A percentile compares a stretch with the other conserved stretches of the same genome.
phyloP scores from a whole-genome alignment of 1,140 invertebrate species.

The Agrilus planipennis region DNA sequence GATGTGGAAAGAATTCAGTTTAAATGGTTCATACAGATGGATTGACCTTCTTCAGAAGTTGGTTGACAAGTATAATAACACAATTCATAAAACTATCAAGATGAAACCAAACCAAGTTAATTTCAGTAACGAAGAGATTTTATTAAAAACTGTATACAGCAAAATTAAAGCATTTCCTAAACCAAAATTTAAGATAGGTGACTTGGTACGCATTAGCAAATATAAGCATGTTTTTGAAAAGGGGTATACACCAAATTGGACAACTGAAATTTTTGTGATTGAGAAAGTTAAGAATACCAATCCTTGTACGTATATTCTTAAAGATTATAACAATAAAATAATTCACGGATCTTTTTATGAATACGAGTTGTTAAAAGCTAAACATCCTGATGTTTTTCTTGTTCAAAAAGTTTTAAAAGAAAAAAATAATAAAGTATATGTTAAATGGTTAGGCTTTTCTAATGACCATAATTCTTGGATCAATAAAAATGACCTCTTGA shows the following conservation, averaged over 20 bases:
- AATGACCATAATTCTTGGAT: slow-evolving; percentile 14
- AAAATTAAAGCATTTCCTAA: slow-evolving; percentile 1
- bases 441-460: slow-evolving; percentile 25
- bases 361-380: slow-evolving; percentile 19
- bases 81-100: slow-evolving; percentile 14
- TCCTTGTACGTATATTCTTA: slow-evolving; percentile 12
- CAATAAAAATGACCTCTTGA: slow-evolving; percentile 14
- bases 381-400: slow-evolving; percentile 25
- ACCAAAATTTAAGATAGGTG: slow-evolving; percentile 10
- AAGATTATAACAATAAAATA: slow-evolving; percentile 9
- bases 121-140: slow-evolving; percentile 8
- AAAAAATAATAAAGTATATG: slow-evolving; percentile 23
- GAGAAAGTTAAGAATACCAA: slow-evolving; percentile 7
- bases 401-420: slow-evolving; percentile 25
- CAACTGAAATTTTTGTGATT: slow-evolving; percentile 26
- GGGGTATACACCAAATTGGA: slow-evolving; percentile 24
- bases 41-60: slow-evolving; percentile 21
- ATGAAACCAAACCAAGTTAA: slow-evolving; percentile 15
- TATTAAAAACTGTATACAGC: slow-evolving; percentile 12
- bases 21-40: slow-evolving; percentile 24
- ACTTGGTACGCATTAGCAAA: slow-evolving; percentile 12
- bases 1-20: slow-evolving; percentile 31
- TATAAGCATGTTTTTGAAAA: slow-evolving; percentile 16
- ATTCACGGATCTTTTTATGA: slow-evolving; percentile 21
- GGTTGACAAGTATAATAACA: slow-evolving; percentile 15